Evolutionary conservation across 2,113 vertebrate genomes (phyloP), one percentile per base, ranked within the genome.

Genomic region (Leucopsar rothschildi): DNA sequence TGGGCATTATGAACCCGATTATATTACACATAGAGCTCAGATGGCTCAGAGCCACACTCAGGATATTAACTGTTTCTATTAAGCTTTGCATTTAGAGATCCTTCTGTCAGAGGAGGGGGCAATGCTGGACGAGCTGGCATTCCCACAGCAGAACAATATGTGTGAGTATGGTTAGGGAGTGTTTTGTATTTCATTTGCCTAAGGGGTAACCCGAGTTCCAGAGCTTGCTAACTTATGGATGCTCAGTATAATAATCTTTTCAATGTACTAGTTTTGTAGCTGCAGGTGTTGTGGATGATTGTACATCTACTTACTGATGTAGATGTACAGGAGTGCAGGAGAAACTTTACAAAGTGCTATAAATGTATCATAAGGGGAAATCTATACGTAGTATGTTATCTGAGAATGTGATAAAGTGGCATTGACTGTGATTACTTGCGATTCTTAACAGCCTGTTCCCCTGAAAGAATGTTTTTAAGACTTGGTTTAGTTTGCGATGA

Each of bases 21-120:
- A 86, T 92, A 20, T 95, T 96, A 92, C 95, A 95, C 22, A 53
- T 3, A 83, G 91, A 88, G 94, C 80, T 92, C 80, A 57, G 52
- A 75, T 83, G 88, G 92, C 92, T 77, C 55, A 7, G 68, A 86
- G 94, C 86, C 55, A 70, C 1, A 0, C 88, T 97, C 1, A 3
- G 88, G 92, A 75, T 88, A 86, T 96, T 97, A 96, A 94, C 91
- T 94, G 80, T 95, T 96, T 92, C 80, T 95, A 25, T 83, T 86
- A 90, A 95, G 80, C 76, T 94, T 86, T 90, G 80, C 60, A 18
- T 90, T 86, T 88, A 70, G 56, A 77, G 59, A 47, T 80, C 60
- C 28, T 39, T 65, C 59, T 93, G 68, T 73, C 86, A 81, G 90
- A 76, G 52, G 22, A 87, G 42, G 59, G 39, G 42, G 33, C 31